Percentiles rank a stretch among this genome's conserved stretches.
These are phyloP conservation scores for Anthoptus insignis DNA, from an alignment of 2,888 invertebrate genomes.

Conservation along the genomic window DNA sequence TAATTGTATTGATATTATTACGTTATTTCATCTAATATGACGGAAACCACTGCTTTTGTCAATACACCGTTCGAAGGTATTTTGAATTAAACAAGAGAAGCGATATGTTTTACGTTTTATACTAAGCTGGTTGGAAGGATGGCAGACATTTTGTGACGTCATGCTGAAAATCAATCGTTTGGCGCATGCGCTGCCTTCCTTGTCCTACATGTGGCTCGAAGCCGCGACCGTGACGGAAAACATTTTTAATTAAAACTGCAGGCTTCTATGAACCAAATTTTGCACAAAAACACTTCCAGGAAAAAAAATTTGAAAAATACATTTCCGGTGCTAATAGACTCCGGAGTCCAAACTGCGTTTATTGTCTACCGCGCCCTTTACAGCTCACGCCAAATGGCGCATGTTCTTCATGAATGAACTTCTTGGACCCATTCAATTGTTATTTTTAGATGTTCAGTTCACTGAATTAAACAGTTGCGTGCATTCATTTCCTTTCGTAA, in stretches of 20 bases:
- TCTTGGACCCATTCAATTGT: conserved; percentile 72
- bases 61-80: conserved; percentile 47
- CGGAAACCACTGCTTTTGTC: conserved; percentile 11
- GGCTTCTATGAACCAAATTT: too few relatives aligned
- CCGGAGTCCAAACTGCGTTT: not conserved
- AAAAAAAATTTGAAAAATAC: not conserved
- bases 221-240: conserved; percentile 65
- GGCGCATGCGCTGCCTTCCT: conserved; percentile 78
- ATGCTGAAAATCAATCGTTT: conserved; percentile 75
- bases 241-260: conserved; percentile 42
- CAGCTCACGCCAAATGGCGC: conserved; percentile 66
- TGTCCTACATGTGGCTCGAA: conserved; percentile 70
- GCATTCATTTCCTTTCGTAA: conserved; percentile 21
- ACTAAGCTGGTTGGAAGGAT: conserved; percentile 65
- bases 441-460: conserved; percentile 63
- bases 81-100: conserved; percentile 58
- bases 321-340: too few relatives aligned
- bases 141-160: conserved; percentile 84
- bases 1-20: not conserved
- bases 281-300: too few relatives aligned
- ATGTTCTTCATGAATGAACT: conserved; percentile 78
- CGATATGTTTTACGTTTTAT: conserved; percentile 70
- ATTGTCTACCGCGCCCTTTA: conserved; percentile 6
- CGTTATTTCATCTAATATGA: not conserved
- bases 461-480: conserved; percentile 38